phyloP scores from a whole-genome alignment of 2,888 invertebrate species.

The Caenorhabditis macrosperma region DNA sequence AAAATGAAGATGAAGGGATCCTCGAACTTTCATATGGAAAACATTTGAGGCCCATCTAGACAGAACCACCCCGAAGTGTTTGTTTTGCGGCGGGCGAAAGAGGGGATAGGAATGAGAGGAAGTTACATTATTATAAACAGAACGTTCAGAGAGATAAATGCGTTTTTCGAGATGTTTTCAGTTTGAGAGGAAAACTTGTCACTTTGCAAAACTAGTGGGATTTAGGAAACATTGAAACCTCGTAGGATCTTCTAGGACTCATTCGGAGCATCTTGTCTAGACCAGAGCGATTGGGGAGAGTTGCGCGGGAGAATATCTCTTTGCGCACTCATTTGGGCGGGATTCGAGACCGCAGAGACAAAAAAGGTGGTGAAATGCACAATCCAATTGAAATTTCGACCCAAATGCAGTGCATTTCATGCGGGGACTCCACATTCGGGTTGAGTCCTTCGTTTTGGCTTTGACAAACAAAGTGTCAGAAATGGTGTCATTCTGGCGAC shows the following conservation, averaged over 20 bases:
- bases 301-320: too few relatives aligned
- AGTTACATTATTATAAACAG: conserved; percentile 30
- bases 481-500: conserved; percentile 45
- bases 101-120: conserved; percentile 5
- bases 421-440: neutral
- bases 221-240: too few relatives aligned
- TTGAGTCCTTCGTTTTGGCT: neutral
- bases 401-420: conserved; percentile 12
- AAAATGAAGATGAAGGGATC: conserved; percentile 1
- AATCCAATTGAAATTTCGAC: neutral
- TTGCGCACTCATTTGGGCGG: neutral
- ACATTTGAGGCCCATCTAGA: neutral
- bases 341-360: too few relatives aligned
- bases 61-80: conserved; percentile 18
- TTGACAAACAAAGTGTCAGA: conserved; percentile 57
- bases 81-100: conserved; percentile 14
- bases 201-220: too few relatives aligned
- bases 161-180: neutral
- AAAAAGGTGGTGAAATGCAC: neutral
- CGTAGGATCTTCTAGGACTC: too few relatives aligned
- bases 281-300: too few relatives aligned
- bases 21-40: neutral
- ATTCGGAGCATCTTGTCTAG: too few relatives aligned
- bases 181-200: neutral
- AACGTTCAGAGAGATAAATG: conserved; percentile 3